These are phyloP conservation scores for Vanacampus margaritifer DNA, from an alignment of 2,113 vertebrate species.

Conservation along the genomic window DNA sequence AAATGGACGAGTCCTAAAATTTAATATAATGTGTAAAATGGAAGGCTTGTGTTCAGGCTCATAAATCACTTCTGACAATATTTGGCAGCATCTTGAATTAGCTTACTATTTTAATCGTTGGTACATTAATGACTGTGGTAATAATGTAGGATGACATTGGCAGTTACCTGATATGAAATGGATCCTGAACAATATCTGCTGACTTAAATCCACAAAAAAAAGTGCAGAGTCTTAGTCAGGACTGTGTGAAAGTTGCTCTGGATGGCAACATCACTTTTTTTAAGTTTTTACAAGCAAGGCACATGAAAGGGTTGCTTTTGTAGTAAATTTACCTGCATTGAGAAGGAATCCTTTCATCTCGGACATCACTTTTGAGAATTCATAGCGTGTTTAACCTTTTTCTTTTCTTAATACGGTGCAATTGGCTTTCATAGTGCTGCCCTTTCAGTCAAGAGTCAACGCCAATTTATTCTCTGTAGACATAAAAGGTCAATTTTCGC, in stretches of 20 bases:
- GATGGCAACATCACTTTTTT: slow-evolving; percentile 1
- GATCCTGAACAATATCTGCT: not conserved
- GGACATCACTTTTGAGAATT: slow-evolving; percentile 36
- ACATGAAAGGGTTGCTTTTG: slow-evolving; percentile 14
- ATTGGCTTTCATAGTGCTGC: slow-evolving; percentile 50
- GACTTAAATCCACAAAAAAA: slow-evolving; percentile 3
- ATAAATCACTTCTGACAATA: slow-evolving; percentile 37
- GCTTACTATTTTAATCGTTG: not conserved
- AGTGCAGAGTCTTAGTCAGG: not conserved
- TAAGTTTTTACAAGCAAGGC: not conserved
- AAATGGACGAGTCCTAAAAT: not conserved
- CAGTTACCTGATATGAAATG: slow-evolving; percentile 2
- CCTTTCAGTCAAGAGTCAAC: slow-evolving; percentile 52
- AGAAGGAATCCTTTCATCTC: slow-evolving; percentile 8
- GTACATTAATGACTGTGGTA: slow-evolving; percentile 25
- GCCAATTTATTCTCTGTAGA: slow-evolving; percentile 50
- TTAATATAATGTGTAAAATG: slow-evolving; percentile 7
- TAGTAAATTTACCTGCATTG: not conserved
- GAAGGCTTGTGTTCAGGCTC: slow-evolving; percentile 5
- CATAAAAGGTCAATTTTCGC: slow-evolving; percentile 54
- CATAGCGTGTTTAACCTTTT: slow-evolving; percentile 48
- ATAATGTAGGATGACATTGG: slow-evolving; percentile 23
- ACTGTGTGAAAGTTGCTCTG: slow-evolving; percentile 4
- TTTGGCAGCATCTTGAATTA: slow-evolving; percentile 44
- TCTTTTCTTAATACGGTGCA: slow-evolving; percentile 35